Evolutionary conservation across 2,888 invertebrate genomes (phyloP), one percentile per base, ranked within the genome.

Genomic region (Orthosia cruda): DNA sequence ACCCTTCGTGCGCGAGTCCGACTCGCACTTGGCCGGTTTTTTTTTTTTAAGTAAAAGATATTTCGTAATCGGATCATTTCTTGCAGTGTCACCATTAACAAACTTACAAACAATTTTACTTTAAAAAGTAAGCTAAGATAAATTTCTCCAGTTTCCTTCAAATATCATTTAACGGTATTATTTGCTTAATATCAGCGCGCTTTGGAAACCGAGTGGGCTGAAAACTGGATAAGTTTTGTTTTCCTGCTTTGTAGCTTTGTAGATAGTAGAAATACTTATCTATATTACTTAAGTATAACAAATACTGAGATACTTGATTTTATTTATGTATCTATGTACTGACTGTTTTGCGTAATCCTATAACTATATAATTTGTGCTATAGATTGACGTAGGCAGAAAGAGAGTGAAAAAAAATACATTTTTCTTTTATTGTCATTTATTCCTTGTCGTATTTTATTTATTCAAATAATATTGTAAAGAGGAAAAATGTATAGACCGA

Each of bases 241-340:
- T 84, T 84, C 87, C 84, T 84, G 71, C 69, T 80, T 77, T 72
- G 70, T 67, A 62, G 50, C 65, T 74, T 62, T n/a, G n/a, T n/a
- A n/a, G n/a, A n/a, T n/a, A n/a, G n/a, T n/a, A 57, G 49, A 77
- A 68, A 55, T 77, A 45, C 5, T 18, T 83, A 77, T 68, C 64
- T 49, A n/a, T 77, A 26, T 74, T 81, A 81, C 45, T 45, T 50
- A 64, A 73, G 59, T 62, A 13, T 45, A 50, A n/a, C 26, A 50
- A 81, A 64, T 47, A 64, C 20, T 64, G 57, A 59, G 63, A 59
- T 64, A 59, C 23, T 54, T 12, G 20, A 50, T 4, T 63, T 58
- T 49, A 45, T 71, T 71, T 16, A 74, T n/a, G 23, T 49, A 74
- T n/a, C n/a, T n/a, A n/a, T 26, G n/a, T 49, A n/a, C n/a, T 54